Percentiles rank a stretch among this genome's conserved stretches.
These are phyloP conservation scores for Trissolcus basalis DNA, from an alignment of 1,140 invertebrate species.

Conservation along the genomic window DNA sequence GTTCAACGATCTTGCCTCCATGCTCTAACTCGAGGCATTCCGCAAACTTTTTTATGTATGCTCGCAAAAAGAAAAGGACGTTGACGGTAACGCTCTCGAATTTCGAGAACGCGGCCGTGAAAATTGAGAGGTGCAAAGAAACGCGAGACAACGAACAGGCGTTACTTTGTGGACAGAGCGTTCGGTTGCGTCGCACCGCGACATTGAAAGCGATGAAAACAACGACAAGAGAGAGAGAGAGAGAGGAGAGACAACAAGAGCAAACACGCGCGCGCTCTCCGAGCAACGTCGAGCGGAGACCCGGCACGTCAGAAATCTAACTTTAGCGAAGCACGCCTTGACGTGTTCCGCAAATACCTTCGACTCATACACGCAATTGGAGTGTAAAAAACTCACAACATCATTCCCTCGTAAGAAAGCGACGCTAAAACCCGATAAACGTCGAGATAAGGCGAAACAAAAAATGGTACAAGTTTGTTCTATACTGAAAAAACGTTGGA, in stretches of 20 bases:
- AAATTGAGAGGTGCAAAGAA: constrained; percentile 1
- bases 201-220: constrained; percentile 49
- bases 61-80: not conserved
- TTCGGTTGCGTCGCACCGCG: constrained; percentile 12
- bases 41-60: not conserved
- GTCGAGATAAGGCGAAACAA: too few species aligned
- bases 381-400: constrained; percentile 27
- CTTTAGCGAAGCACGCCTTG: constrained; percentile 60
- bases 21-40: not conserved
- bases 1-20: constrained; percentile 33
- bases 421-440: too few species aligned
- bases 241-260: constrained; percentile 3
- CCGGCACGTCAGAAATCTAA: constrained; percentile 56
- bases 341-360: constrained; percentile 50
- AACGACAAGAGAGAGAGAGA: constrained; percentile 36
- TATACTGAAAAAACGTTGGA: too few species aligned
- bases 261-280: constrained; percentile 12
- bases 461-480: too few species aligned
- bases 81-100: not conserved
- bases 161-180: not conserved
- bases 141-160: not conserved
- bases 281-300: constrained; percentile 23
- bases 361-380: constrained; percentile 42
- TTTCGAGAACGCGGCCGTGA: constrained; percentile 6
- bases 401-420: constrained; percentile 4